phyloP scores from a whole-genome alignment of 23 tunicate species.

The Corella eumyota region DNA sequence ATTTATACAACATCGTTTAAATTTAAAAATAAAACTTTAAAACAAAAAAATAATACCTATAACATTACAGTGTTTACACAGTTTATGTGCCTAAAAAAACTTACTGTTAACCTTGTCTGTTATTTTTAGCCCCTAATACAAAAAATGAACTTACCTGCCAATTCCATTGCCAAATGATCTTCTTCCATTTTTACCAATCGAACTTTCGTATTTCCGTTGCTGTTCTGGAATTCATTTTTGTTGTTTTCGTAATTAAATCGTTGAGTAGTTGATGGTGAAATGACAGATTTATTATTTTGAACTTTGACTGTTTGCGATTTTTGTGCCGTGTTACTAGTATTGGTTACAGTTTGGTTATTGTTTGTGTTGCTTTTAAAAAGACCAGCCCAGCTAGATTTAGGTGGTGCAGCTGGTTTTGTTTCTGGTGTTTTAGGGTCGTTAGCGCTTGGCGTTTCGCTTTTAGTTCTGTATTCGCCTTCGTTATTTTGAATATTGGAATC shows the following conservation, averaged over 20 bases:
- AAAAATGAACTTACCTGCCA: too few relatives aligned
- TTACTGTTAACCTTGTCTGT: too few relatives aligned
- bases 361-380: constrained; percentile 5
- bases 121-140: too few relatives aligned
- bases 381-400: constrained; percentile 4
- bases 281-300: not conserved
- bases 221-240: not conserved
- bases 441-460: not conserved
- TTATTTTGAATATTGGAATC: not conserved
- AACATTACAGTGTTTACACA: too few relatives aligned
- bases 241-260: not conserved
- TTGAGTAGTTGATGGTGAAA: not conserved
- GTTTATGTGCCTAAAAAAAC: too few relatives aligned
- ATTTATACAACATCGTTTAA: too few relatives aligned
- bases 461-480: not conserved
- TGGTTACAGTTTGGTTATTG: not conserved
- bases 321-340: not conserved
- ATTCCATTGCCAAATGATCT: too few relatives aligned
- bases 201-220: too few relatives aligned
- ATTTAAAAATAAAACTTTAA: too few relatives aligned
- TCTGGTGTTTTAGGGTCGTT: too few relatives aligned
- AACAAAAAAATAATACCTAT: too few relatives aligned
- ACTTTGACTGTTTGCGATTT: not conserved
- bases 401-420: too few relatives aligned
- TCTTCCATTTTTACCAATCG: constrained; percentile 6